Evolutionary conservation across 2,113 vertebrate species (phyloP).

Genomic region (Petromus typicus): DNA sequence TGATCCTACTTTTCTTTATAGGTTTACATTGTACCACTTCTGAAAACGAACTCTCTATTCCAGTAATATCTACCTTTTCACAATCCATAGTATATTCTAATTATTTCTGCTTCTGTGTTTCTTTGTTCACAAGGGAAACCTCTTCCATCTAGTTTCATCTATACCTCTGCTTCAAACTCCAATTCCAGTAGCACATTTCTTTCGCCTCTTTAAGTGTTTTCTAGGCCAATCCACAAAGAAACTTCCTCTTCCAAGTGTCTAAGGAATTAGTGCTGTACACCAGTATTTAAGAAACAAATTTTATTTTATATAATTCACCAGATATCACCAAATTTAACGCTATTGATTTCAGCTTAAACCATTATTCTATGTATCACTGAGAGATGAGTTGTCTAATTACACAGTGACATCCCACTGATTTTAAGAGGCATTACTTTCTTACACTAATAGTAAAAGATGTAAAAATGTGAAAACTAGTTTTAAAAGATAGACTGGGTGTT

Average conservation of each 20-base stretch:
- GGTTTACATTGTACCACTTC: background rate
- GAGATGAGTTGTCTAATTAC: background rate
- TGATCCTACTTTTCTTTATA: constrained; percentile 18
- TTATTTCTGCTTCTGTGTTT: background rate
- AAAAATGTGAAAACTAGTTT: background rate
- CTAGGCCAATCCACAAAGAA: background rate
- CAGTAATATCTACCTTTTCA: background rate
- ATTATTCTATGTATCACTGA: background rate
- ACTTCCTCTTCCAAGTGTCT: background rate
- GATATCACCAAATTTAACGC: background rate
- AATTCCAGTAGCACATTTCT: background rate
- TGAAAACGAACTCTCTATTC: background rate
- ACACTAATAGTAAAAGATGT: background rate
- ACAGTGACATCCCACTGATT: background rate
- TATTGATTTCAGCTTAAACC: background rate
- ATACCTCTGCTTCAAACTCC: background rate
- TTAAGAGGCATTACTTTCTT: background rate
- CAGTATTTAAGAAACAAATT: background rate
- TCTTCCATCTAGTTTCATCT: background rate
- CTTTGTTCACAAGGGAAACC: background rate
- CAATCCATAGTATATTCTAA: background rate
- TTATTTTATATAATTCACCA: background rate
- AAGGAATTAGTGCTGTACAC: background rate
- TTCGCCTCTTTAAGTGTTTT: background rate
- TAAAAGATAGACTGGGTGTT: background rate